phyloP scores from a whole-genome alignment of 1,140 invertebrate genomes.

The Bombyx mandarina region DNA sequence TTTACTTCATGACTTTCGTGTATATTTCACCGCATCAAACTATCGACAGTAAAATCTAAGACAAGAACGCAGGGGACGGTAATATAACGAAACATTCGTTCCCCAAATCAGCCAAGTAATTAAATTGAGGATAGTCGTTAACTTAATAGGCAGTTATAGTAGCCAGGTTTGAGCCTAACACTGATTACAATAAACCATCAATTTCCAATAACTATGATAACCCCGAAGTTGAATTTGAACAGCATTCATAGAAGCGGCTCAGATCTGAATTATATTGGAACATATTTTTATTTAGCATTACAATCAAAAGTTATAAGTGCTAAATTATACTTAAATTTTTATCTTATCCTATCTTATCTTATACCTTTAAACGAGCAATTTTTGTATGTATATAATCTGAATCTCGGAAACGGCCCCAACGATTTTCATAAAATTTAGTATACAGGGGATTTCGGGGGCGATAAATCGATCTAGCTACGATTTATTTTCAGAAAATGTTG shows the following conservation, averaged over 20 bases:
- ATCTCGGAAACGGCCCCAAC: no score
- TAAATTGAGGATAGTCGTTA: slow-evolving; percentile 26
- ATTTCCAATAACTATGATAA: slow-evolving; percentile 12
- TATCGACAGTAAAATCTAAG: background rate
- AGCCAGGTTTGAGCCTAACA: slow-evolving; percentile 4
- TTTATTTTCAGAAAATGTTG: no score
- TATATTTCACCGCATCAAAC: slow-evolving; percentile 2
- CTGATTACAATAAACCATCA: slow-evolving; percentile 16
- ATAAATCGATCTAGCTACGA: no score
- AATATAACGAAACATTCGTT: slow-evolving; percentile 12
- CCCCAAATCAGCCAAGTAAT: slow-evolving; percentile 12
- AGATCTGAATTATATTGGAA: no score
- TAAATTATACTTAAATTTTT: no score
- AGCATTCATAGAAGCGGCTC: background rate
- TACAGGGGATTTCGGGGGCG: no score
- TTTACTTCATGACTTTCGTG: background rate
- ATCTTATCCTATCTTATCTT: no score
- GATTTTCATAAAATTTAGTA: no score
- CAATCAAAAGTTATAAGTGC: no score
- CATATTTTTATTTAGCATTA: no score
- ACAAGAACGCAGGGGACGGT: slow-evolving; percentile 12
- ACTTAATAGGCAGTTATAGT: slow-evolving; percentile 24
- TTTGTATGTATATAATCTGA: no score
- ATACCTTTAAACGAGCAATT: no score
- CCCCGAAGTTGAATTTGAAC: background rate